A percentile compares a stretch with the other conserved stretches of the same genome.
Conservation (phyloP, 2,113 vertebrate genomes). For the Hiodon tergisus region DNA sequence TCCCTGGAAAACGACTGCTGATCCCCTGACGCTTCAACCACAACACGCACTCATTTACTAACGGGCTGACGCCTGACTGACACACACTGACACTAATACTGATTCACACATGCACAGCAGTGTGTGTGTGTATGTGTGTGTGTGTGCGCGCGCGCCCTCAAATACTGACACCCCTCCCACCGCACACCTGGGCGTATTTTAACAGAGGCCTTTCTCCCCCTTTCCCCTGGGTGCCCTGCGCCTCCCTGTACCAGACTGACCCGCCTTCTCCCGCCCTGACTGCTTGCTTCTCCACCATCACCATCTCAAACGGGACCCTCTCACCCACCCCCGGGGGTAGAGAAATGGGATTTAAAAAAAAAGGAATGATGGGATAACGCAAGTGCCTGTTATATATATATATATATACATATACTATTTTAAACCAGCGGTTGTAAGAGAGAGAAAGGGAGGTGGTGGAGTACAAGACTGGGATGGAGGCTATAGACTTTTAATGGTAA, state of each 20-base stretch:
- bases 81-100: conserved; percentile 22
- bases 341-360: not conserved
- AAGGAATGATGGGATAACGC: conserved; percentile 7
- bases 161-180: conserved; percentile 7
- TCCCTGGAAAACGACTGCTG: conserved; percentile 86
- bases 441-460: conserved; percentile 13
- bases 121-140: not conserved
- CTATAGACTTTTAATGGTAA: no score
- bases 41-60: conserved; percentile 4
- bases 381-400: conserved; percentile 21
- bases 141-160: not conserved
- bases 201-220: not conserved
- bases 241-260: not conserved
- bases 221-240: not conserved
- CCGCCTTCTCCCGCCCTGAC: not conserved
- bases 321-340: not conserved
- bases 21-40: conserved; percentile 32
- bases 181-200: not conserved
- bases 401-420: not conserved
- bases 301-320: not conserved
- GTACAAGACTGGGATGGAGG: not conserved
- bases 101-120: conserved; percentile 8
- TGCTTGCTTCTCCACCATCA: no score
- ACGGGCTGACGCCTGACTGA: conserved; percentile 13
- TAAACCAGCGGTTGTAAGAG: not conserved